Evolutionary conservation across 2,888 invertebrate species (phyloP).

Genomic region (Gymnocheta viridis): DNA sequence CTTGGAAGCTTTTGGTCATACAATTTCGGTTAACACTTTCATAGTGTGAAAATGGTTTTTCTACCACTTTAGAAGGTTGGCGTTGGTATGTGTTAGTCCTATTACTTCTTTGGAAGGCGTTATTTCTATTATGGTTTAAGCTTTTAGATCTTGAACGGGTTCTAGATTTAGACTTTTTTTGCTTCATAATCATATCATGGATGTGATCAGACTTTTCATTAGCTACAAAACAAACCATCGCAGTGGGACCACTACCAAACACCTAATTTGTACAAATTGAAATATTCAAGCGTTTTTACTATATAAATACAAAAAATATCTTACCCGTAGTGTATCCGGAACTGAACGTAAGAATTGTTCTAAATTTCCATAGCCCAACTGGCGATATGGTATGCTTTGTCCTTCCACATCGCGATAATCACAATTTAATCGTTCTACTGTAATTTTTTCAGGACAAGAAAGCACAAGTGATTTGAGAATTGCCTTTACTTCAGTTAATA

Average conservation of each 20-base stretch:
- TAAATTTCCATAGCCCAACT: constrained; percentile 74
- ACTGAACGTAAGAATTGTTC: constrained; percentile 76
- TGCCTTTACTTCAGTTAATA: constrained; percentile 74
- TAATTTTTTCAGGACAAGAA: constrained; percentile 75
- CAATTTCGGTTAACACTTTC: constrained; percentile 39
- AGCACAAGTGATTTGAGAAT: constrained; percentile 77
- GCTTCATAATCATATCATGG: constrained; percentile 74
- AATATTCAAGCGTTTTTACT: not conserved
- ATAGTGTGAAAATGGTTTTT: constrained; percentile 37
- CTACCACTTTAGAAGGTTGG: not conserved
- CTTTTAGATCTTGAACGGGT: not conserved
- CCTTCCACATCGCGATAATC: constrained; percentile 76
- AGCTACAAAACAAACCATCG: constrained; percentile 72
- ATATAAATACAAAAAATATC: not conserved
- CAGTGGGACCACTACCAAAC: constrained; percentile 73
- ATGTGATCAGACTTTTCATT: constrained; percentile 75
- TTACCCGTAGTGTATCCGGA: constrained; percentile 76
- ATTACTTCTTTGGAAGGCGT: constrained; percentile 1
- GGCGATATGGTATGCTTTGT: constrained; percentile 72
- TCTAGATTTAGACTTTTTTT: constrained; percentile 73
- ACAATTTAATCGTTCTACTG: constrained; percentile 72
- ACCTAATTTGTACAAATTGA: constrained; percentile 70
- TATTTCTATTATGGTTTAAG: not conserved
- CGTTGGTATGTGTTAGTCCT: not conserved
- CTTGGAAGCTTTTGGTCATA: constrained; percentile 8